These are phyloP conservation scores for Telenomus remus DNA, from an alignment of 1,140 invertebrate species.

Conservation along the genomic window DNA sequence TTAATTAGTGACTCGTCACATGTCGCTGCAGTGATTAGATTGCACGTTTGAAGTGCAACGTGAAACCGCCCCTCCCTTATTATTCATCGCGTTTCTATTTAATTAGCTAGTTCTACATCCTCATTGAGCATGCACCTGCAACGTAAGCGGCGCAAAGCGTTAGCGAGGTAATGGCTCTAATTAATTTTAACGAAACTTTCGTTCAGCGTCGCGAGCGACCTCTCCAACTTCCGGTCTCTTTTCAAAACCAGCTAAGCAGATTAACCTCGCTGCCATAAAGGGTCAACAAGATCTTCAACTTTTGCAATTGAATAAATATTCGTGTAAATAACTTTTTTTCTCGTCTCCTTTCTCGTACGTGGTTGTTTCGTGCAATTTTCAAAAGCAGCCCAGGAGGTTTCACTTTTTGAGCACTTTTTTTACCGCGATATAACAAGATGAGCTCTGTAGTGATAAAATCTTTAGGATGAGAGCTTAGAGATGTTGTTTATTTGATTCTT, in stretches of 20 bases:
- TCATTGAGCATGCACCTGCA: conserved; percentile 57
- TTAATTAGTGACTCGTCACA: conserved; percentile 48
- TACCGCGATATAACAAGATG: too few relatives aligned
- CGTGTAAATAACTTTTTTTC: too few relatives aligned
- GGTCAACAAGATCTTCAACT: conserved; percentile 46
- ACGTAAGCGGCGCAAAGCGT: conserved; percentile 53
- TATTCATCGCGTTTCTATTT: conserved; percentile 61
- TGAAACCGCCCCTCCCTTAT: conserved; percentile 48
- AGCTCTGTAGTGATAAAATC: too few relatives aligned
- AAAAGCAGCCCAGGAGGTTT: too few relatives aligned
- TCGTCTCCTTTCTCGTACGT: too few relatives aligned
- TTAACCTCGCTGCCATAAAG: conserved; percentile 32
- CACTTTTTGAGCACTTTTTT: too few relatives aligned
- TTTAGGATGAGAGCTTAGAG: too few relatives aligned
- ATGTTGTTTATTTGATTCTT: too few relatives aligned
- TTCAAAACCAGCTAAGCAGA: conserved; percentile 30
- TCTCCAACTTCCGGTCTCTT: conserved; percentile 31
- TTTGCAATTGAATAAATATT: conserved; percentile 17
- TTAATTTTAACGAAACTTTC: conserved; percentile 59
- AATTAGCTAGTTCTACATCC: conserved; percentile 59
- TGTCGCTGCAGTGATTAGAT: conserved; percentile 53
- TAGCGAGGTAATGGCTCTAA: conserved; percentile 58
- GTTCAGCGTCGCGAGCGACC: conserved; percentile 42
- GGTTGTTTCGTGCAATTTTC: too few relatives aligned
- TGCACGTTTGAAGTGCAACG: conserved; percentile 27